Evolutionary conservation across 2,797 vertebrate species (phyloP).

Genomic region (Taeniopygia guttata): DNA sequence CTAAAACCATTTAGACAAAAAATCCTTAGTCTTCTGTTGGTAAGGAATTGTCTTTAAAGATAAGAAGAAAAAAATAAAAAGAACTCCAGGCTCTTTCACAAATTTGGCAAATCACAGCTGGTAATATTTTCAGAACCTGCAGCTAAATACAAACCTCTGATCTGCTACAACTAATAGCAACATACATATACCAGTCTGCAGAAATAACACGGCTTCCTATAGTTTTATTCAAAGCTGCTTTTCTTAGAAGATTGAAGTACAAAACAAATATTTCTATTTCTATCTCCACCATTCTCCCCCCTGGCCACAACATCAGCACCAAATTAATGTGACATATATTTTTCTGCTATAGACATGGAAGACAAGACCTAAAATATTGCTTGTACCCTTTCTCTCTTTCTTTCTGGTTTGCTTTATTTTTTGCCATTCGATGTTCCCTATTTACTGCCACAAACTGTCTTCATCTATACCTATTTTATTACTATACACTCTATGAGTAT

Average conservation of each 20-base stretch:
- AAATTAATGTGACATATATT: not conserved
- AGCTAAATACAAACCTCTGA: not conserved
- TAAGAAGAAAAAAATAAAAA: not conserved
- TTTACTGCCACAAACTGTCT: not conserved
- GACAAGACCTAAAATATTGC: not conserved
- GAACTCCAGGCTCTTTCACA: not conserved
- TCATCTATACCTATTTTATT: not conserved
- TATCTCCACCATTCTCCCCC: not conserved
- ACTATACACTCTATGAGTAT: not conserved
- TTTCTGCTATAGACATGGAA: not conserved
- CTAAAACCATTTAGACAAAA: not conserved
- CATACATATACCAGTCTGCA: not conserved
- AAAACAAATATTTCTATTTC: not conserved
- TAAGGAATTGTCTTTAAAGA: not conserved
- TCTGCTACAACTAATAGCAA: not conserved
- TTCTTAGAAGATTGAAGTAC: not conserved
- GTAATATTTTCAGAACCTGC: not conserved
- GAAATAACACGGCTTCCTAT: not conserved
- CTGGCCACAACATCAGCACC: rapidly evolving
- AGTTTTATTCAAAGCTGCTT: not conserved
- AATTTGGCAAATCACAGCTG: not conserved
- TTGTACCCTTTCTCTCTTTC: not conserved
- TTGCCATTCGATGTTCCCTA: not conserved
- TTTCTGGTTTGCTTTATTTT: not conserved
- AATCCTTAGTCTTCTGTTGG: not conserved